A percentile compares a stretch with the other conserved stretches of the same genome.
These are phyloP conservation scores for Myathropa florea DNA, from an alignment of 2,888 invertebrate genomes.

Conservation along the genomic window DNA sequence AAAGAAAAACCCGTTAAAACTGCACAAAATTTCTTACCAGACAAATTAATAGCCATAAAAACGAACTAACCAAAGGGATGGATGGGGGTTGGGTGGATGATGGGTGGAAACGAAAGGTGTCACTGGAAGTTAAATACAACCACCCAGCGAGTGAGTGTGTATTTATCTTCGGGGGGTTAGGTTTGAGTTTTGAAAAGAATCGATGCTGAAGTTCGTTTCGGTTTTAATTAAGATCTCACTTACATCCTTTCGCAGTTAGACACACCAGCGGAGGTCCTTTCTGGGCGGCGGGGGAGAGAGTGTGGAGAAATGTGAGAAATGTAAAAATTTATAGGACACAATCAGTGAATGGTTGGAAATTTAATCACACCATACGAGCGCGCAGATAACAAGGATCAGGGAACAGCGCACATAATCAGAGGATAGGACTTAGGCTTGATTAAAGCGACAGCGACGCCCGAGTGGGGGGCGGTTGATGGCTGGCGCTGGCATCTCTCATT, in stretches of 20 bases:
- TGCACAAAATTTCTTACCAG: constrained; percentile 64
- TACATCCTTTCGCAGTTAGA: constrained; percentile 31
- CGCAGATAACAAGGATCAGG: constrained; percentile 49
- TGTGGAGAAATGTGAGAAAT: not conserved
- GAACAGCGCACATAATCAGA: constrained; percentile 4
- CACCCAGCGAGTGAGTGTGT: not conserved
- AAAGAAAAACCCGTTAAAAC: constrained; percentile 27
- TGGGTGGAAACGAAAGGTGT: constrained; percentile 3
- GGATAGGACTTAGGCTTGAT: constrained; percentile 40
- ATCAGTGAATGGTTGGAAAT: constrained; percentile 56
- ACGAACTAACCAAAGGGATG: constrained; percentile 12
- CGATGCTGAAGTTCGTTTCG: constrained; percentile 67
- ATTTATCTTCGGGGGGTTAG: constrained; percentile 1
- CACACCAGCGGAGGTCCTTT: not conserved
- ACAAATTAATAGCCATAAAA: constrained; percentile 70
- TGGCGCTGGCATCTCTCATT: not conserved
- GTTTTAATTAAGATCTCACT: constrained; percentile 71
- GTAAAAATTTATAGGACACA: constrained; percentile 66
- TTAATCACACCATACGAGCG: constrained; percentile 27
- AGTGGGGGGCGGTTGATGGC: not conserved
- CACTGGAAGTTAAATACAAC: constrained; percentile 48
- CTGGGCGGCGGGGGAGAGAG: not conserved
- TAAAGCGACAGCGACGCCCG: constrained; percentile 16
- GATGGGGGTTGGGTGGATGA: not conserved
- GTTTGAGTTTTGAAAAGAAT: constrained; percentile 67